Conservation (phyloP, 2,113 vertebrate genomes). For the Osmerus eperlanus region DNA sequence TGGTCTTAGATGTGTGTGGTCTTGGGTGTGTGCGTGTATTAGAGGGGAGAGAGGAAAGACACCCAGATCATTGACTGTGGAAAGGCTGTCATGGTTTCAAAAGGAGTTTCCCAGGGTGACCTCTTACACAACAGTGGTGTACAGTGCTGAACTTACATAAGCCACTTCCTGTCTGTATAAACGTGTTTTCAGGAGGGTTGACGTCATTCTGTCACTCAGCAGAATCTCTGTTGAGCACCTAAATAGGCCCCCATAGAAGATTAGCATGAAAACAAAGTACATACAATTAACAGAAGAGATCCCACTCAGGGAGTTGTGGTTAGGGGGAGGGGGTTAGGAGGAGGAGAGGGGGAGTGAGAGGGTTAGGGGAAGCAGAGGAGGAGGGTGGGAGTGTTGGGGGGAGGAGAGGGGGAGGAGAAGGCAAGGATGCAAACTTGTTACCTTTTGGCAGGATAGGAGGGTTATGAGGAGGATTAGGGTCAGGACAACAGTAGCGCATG, state of each 20-base stretch:
- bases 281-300: too few relatives aligned
- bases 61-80: neutral
- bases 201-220: slow-evolving; percentile 20
- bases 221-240: neutral
- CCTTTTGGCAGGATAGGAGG: too few relatives aligned
- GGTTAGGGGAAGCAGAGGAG: too few relatives aligned
- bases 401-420: too few relatives aligned
- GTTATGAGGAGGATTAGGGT: too few relatives aligned
- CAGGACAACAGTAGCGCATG: too few relatives aligned
- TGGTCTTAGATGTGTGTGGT: neutral
- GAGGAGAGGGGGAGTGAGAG: too few relatives aligned
- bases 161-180: slow-evolving; percentile 9
- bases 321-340: too few relatives aligned
- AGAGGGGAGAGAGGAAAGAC: neutral
- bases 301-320: too few relatives aligned
- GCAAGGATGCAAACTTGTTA: too few relatives aligned
- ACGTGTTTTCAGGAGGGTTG: slow-evolving; percentile 22
- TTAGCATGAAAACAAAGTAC: too few relatives aligned
- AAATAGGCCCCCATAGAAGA: neutral
- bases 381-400: too few relatives aligned
- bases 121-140: slow-evolving; percentile 33
- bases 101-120: slow-evolving; percentile 30
- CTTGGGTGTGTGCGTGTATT: slow-evolving; percentile 5
- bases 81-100: slow-evolving; percentile 31
- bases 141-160: slow-evolving; percentile 44